Percentiles rank a stretch among this genome's conserved stretches.
phyloP scores from a whole-genome alignment of 2,797 vertebrate species.

The Falco berigora region DNA sequence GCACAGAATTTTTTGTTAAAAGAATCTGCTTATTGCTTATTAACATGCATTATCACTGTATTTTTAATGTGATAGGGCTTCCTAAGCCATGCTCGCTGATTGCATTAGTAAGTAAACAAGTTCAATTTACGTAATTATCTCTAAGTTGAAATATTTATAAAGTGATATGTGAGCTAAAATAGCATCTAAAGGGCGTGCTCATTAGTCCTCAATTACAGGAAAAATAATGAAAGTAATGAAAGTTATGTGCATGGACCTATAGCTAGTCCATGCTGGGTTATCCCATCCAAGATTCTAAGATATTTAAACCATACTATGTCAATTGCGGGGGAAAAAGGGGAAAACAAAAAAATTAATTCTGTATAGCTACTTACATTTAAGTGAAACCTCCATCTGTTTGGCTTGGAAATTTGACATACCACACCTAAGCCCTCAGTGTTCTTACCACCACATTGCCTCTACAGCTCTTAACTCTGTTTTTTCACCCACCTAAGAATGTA shows the following conservation, averaged over 20 bases:
- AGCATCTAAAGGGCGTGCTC: constrained; percentile 58
- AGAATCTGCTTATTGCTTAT: constrained; percentile 19
- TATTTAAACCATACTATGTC: background rate
- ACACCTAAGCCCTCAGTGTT: background rate
- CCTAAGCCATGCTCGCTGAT: constrained; percentile 53
- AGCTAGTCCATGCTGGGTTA: background rate
- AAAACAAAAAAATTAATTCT: background rate
- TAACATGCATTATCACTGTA: constrained; percentile 24
- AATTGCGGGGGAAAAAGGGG: background rate
- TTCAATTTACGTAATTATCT: constrained; percentile 72
- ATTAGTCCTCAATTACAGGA: constrained; percentile 55
- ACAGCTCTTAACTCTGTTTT: background rate
- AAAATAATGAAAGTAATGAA: constrained; percentile 23
- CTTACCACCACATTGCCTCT: background rate
- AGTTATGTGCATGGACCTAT: background rate
- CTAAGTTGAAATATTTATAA: constrained; percentile 73
- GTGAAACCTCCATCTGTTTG: background rate
- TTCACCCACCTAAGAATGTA: background rate
- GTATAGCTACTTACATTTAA: background rate
- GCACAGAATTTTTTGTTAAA: background rate
- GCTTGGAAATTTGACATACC: background rate
- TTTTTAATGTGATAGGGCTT: constrained; percentile 39
- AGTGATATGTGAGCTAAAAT: constrained; percentile 65
- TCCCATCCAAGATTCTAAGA: background rate
- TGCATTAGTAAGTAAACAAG: constrained; percentile 67